Base-by-base conservation (phyloP, 2,113 vertebrate species). In the Barbus barbus region DNA sequence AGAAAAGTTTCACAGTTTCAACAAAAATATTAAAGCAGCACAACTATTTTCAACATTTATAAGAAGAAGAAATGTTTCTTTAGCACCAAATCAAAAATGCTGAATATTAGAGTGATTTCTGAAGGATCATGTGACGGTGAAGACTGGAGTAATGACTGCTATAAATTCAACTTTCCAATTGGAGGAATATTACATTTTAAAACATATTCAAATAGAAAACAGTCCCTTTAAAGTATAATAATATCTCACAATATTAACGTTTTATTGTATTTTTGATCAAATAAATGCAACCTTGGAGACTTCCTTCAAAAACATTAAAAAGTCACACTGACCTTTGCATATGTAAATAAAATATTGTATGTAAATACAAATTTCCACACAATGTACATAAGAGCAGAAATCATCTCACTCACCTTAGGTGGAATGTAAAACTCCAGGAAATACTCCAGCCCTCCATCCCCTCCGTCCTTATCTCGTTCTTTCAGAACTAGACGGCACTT, bases 351-450 rank as follows among this genome's bases (percentile, higher is more conserved):
- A n/a, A n/a, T n/a, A n/a, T n/a, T n/a, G n/a, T n/a, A n/a, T n/a
- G 31, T 11, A 33, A 67, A 9, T 67, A 67, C 3, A 67, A 31
- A 20, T 4, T 18, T 67, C 16, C 31, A 36, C 63, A 67, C 18
- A 26, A 26, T 14, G 18, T 16, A 61, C 26, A 53, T 28, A 53
- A 84, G 0, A 51, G 18, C 20, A 71, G 28, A 9, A 33, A 48
- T 72, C 22, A 8, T 33, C 48, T 81, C 18, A 53, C 93, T 94
- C 85, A 96, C 97, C 93, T 98, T 98, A 4, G 97, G 97, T 7
- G 97, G 97, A 71, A 97, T 94, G 89, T 96, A 98, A 93, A 98
- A 97, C 82, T 98, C 97, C 92, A 98, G 84, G 74, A 96, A 95
- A 89, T 95, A 96, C 81, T 96, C 96, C 87, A 96, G 91, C 73